Conservation (phyloP, 1,140 invertebrate genomes). For the Mycetomoellerius zeteki region DNA sequence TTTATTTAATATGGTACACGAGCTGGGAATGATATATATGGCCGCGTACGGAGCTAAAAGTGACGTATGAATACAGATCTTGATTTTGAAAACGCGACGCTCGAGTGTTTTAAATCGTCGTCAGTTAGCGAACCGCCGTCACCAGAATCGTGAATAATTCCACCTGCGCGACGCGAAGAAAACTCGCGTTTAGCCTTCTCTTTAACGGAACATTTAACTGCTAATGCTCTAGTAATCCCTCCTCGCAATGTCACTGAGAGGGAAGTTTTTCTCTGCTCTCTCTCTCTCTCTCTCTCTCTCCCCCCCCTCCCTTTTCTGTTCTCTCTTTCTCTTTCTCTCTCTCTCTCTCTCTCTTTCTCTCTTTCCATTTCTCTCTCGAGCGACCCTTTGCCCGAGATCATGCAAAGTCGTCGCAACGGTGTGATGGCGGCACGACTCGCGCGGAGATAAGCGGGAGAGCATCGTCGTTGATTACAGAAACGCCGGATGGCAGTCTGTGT, state of each 20-base stretch:
- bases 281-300: not conserved
- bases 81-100: conserved; percentile 2
- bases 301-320: too few relatives aligned
- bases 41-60: conserved; percentile 8
- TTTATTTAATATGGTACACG: conserved; percentile 32
- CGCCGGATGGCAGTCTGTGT: conserved; percentile 37
- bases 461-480: conserved; percentile 59
- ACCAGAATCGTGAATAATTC: conserved; percentile 50
- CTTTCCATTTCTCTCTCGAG: not conserved
- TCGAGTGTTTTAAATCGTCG: conserved; percentile 30
- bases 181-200: conserved; percentile 38
- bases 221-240: conserved; percentile 47
- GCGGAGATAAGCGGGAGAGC: conserved; percentile 45
- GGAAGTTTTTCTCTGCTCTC: not conserved
- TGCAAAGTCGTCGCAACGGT: conserved; percentile 34
- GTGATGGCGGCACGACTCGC: not conserved
- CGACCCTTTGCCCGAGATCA: conserved; percentile 47
- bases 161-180: not conserved
- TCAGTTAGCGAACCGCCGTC: not conserved
- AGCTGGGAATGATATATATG: conserved; percentile 30
- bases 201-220: conserved; percentile 51
- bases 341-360: not conserved
- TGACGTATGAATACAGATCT: conserved; percentile 27
- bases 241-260: conserved; percentile 15
- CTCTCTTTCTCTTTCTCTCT: not conserved